A percentile compares a stretch with the other conserved stretches of the same genome.
These are phyloP conservation scores for Graphium colonna DNA, from an alignment of 2,888 invertebrate genomes.

Conservation along the genomic window DNA sequence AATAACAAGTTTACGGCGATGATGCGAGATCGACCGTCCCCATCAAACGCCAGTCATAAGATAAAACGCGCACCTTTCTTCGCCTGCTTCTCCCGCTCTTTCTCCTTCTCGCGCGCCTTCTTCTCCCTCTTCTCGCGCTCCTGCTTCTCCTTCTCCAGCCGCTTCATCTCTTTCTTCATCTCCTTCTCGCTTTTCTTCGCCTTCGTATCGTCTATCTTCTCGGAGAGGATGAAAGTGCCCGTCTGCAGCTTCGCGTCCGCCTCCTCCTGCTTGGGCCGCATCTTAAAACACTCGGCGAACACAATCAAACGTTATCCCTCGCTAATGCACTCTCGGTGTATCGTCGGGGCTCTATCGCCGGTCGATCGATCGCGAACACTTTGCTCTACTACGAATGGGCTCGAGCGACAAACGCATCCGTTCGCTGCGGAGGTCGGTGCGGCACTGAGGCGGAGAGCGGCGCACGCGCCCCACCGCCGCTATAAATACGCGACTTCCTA, in stretches of 20 bases:
- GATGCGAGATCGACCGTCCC: not conserved
- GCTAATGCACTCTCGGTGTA: slow-evolving; percentile 54
- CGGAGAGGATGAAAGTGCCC: slow-evolving; percentile 79
- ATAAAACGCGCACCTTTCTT: slow-evolving; percentile 57
- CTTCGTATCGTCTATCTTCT: slow-evolving; percentile 76
- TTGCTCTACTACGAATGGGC: slow-evolving; percentile 51
- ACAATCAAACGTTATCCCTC: slow-evolving; percentile 51
- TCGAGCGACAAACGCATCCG: slow-evolving; percentile 18
- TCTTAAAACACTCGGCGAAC: slow-evolving; percentile 36
- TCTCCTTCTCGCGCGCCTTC: slow-evolving; percentile 75
- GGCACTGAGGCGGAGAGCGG: slow-evolving; percentile 30
- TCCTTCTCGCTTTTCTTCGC: slow-evolving; percentile 72
- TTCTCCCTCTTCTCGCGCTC: slow-evolving; percentile 74
- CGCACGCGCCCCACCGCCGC: slow-evolving; percentile 51
- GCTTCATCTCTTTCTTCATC: slow-evolving; percentile 74
- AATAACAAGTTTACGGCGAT: slow-evolving; percentile 17
- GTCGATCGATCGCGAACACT: slow-evolving; percentile 44
- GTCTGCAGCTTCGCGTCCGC: slow-evolving; percentile 66
- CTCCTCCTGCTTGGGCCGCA: slow-evolving; percentile 71
- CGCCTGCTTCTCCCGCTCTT: slow-evolving; percentile 66
- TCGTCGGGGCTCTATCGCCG: slow-evolving; percentile 51
- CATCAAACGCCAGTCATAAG: not conserved
- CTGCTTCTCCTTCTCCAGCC: slow-evolving; percentile 71
- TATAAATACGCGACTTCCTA: slow-evolving; percentile 76
- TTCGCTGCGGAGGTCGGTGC: slow-evolving; percentile 32